These are phyloP conservation scores for Achatina immaculata DNA, from an alignment of 1,140 invertebrate species.

Conservation along the genomic window DNA sequence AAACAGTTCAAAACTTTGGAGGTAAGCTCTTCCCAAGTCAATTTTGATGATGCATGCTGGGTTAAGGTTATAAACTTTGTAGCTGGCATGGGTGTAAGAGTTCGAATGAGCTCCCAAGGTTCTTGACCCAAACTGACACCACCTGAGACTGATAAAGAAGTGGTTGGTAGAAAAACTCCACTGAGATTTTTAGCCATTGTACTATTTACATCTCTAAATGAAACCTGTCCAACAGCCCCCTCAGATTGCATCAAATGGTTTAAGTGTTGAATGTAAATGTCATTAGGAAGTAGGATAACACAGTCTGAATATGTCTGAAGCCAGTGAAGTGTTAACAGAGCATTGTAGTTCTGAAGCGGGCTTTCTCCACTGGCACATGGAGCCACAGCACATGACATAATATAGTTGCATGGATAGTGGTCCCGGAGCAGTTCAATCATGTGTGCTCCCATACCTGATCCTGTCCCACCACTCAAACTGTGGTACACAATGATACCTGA, in stretches of 20 bases:
- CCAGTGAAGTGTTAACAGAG: slow-evolving; percentile 57
- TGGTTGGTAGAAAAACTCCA: slow-evolving; percentile 63
- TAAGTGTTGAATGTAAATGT: slow-evolving; percentile 59
- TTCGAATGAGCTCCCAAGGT: slow-evolving; percentile 64
- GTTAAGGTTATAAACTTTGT: slow-evolving; percentile 56
- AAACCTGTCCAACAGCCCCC: slow-evolving; percentile 50
- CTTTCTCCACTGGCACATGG: slow-evolving; percentile 66
- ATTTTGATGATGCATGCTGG: slow-evolving; percentile 20
- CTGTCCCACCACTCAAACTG: slow-evolving; percentile 68
- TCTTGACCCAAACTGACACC: slow-evolving; percentile 60
- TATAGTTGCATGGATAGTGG: slow-evolving; percentile 59
- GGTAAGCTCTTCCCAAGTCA: slow-evolving; percentile 30
- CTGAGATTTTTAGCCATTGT: slow-evolving; percentile 57
- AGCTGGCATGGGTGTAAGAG: slow-evolving; percentile 61
- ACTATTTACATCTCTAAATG: slow-evolving; percentile 60
- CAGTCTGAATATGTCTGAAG: slow-evolving; percentile 55
- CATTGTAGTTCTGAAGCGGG: slow-evolving; percentile 69
- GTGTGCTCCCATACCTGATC: slow-evolving; percentile 66
- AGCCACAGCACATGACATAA: slow-evolving; percentile 65
- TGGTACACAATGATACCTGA: slow-evolving; percentile 61
- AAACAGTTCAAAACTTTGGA: slow-evolving; percentile 1
- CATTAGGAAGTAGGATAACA: slow-evolving; percentile 47
- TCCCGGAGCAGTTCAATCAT: slow-evolving; percentile 62
- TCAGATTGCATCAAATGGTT: slow-evolving; percentile 60
- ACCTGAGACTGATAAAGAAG: slow-evolving; percentile 56